Evolutionary conservation across 2,888 invertebrate species (phyloP), one percentile per base, ranked within the genome.

Genomic region (Flexamia atlantica): DNA sequence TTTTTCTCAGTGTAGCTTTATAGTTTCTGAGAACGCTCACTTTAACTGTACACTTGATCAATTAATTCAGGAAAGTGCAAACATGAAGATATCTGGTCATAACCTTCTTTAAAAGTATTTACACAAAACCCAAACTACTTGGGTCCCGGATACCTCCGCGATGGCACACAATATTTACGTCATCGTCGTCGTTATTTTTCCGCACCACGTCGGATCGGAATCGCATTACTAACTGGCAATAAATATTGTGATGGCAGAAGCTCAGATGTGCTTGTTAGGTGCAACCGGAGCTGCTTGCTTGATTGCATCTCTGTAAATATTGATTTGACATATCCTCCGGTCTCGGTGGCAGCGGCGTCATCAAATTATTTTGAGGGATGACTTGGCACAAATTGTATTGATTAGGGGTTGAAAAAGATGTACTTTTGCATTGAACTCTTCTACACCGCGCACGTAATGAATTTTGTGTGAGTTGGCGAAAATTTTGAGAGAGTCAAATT

Each of bases 211-310:
- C 70, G 9, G 4, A 40, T 70, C 70, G 70, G 74, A 76, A 76
- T 76, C 74, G 46, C 74, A 76, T 76, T 76, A 76, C 74, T 76
- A 76, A 76, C 74, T 46, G 74, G 74, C 74, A 76, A 76, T 76
- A 76, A 76, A 76, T 76, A 76, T 76, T 76, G 74, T 76, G 74
- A 76, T 46, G 74, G 40, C 64, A 64, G 28, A 12, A 30, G 74
- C 74, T 40, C 17, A 28, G 74, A 76, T 42, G 74, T 42, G 28
- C 74, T 42, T 76, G 42, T 46, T 76, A 76, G 46, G 25, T 17
- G 74, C 23, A 42, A 76, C 74, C 46, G 3, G 74, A 76, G 50
- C 42, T 76, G 74, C 46, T 42, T 42, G 23, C 74, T 42, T 76
- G 46, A 76, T 76, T 42, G 74, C 74, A 40, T 70, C 74, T 76